Evolutionary conservation across 1,140 invertebrate species (phyloP).

Genomic region (Luehdorfia chinensis): DNA sequence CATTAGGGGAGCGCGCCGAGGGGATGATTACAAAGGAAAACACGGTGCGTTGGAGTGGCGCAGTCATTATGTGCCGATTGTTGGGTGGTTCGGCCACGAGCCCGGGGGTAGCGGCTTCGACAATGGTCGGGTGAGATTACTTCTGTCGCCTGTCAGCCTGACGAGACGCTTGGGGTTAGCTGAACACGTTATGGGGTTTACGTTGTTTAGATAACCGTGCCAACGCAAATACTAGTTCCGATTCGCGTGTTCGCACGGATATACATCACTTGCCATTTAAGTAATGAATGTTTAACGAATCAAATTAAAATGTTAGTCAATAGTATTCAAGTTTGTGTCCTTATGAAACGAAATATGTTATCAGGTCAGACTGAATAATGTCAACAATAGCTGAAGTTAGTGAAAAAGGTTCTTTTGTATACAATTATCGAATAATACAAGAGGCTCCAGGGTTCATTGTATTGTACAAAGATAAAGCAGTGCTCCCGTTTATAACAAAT

Average conservation of each 20-base stretch:
- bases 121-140: slow-evolving; percentile 51
- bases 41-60: slow-evolving; percentile 42
- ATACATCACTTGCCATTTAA: not conserved
- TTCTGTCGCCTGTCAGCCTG: slow-evolving; percentile 35
- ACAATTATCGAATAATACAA: too few species aligned
- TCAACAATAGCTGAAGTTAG: too few species aligned
- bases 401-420: too few species aligned
- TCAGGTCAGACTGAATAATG: too few species aligned
- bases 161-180: slow-evolving; percentile 9
- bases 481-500: too few species aligned
- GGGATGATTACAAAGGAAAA: slow-evolving; percentile 65
- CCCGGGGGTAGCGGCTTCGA: slow-evolving; percentile 47
- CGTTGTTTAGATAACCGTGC: slow-evolving; percentile 1
- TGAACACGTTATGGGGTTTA: slow-evolving; percentile 1
- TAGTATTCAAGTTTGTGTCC: too few species aligned
- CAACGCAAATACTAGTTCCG: not conserved
- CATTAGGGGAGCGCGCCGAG: slow-evolving; percentile 54
- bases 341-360: too few species aligned
- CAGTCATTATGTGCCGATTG: slow-evolving; percentile 49
- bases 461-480: too few species aligned
- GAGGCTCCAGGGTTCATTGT: too few species aligned
- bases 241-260: not conserved
- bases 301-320: too few species aligned
- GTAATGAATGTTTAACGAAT: too few species aligned
- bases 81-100: slow-evolving; percentile 35